Base-by-base conservation (phyloP, 2,113 vertebrate genomes). In the Anthoscopus minutus region DNA sequence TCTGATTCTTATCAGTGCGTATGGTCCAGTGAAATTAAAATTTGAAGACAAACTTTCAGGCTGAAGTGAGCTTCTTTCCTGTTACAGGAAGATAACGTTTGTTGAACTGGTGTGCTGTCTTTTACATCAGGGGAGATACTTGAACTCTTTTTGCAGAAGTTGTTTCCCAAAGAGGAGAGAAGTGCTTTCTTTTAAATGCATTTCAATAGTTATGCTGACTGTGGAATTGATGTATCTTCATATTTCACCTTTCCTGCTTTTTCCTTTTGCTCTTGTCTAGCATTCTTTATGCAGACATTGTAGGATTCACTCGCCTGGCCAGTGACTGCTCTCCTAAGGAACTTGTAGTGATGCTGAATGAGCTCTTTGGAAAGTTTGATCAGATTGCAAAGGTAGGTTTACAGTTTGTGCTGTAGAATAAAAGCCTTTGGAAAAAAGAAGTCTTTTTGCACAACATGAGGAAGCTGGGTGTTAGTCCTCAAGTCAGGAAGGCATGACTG, bases 311-410 rank as follows among this genome's bases (percentile, higher is more conserved):
- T 7, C 98, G 96, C 42, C 97, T 99, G 96, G 99, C 99, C 96
- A 99, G 99, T 23, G 99, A 99, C 95, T 99, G 99, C 95, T 99
- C 99, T 74, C 99, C 99, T 33, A 99, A 99, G 89, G 99, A 99
- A 73, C 96, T 99, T 20, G 99, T 99, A 51, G 98, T 99, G 81
- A 99, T 99, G 98, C 97, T 99, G 86, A 99, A 99, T 20, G 99
- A 99, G 53, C 98, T 99, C 69, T 99, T 99, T 67, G 99, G 99
- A 16, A 99, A 99, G 94, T 99, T 99, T 92, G 99, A 99, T 97
- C 99, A 99, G 98, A 99, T 99, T 64, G 99, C 99, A 78, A 99
- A 99, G 98, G 99, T 99, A 94, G 96, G 98, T 64, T 28, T 84
- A 21, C 14, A 45, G 44, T 53, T 88, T 65, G 33, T 82, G 35